Evolutionary conservation across 2,113 vertebrate genomes (phyloP), one percentile per base, ranked within the genome.

Genomic region (Lathamus discolor): DNA sequence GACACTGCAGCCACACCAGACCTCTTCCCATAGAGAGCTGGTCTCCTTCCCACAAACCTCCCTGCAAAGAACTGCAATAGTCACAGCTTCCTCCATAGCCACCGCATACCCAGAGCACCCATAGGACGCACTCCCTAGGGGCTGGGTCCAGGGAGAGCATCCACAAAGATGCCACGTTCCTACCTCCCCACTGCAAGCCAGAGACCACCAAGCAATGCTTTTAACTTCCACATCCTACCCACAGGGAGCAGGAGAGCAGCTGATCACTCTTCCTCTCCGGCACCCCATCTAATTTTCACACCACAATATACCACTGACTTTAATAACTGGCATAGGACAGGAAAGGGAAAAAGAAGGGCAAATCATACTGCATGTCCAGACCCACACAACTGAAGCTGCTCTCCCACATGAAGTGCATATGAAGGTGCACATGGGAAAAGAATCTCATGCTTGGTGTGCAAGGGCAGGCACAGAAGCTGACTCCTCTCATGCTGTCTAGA

Each of bases 341-440:
- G 25, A 69, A 17, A 79, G 17, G 6, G 15, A 14, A 12, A 20
- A 18, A 8, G 44, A 46, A 27, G 17, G 16, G 10, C 17, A 46
- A 76, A 28, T 1, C 16, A 18, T 3, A 11, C 35, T 11, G 24
- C 11, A 5, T 13, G 14, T 24, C 18, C 61, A 35, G 83, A 10
- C 3, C 27, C 29, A 6, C 49, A 6, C 1, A 3, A 3, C 6
- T 0, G 10, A 43, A 74, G 79, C 48, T 27, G 76, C 63, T 59
- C n/a, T 74, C 27, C 78, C 17, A 20, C 28, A 18, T 43, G 44
- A 68, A 3, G 1, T 2, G 3, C 15, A 2, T 2, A 6, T 0
- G 0, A 20, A 55, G 19, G 23, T 7, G 28, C n/a, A 4, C 0
- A 1, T 7, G 43, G 55, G 37, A 62, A 19, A 35, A 31, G 28